phyloP scores from a whole-genome alignment of 2,888 invertebrate genomes.

The Drosophila rubida region DNA sequence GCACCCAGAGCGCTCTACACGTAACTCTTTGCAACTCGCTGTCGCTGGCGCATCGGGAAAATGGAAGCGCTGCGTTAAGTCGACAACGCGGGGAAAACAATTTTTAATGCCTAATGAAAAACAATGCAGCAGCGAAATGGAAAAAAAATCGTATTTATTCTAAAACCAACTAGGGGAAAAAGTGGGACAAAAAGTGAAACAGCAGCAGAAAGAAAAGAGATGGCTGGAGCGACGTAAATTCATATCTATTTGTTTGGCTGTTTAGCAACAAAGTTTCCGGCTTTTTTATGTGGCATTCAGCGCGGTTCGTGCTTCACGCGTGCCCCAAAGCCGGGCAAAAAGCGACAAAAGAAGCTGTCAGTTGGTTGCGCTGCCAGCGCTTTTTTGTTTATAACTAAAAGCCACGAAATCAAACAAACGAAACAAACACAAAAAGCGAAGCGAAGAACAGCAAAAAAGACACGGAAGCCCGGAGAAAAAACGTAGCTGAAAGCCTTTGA shows the following conservation, averaged over 20 bases:
- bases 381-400: conserved; percentile 47
- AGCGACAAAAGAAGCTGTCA: conserved; percentile 73
- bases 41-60: conserved; percentile 21
- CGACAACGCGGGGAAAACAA: conserved; percentile 69
- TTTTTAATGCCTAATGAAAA: conserved; percentile 73
- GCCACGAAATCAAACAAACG: conserved; percentile 22
- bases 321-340: conserved; percentile 43
- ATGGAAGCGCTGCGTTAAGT: conserved; percentile 58
- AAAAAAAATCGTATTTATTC: conserved; percentile 23
- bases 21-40: conserved; percentile 11
- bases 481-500: conserved; percentile 48
- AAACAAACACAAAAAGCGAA: neutral
- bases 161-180: conserved; percentile 25
- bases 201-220: neutral
- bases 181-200: conserved; percentile 41
- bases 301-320: conserved; percentile 42
- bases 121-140: conserved; percentile 53
- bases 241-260: conserved; percentile 72
- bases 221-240: conserved; percentile 37
- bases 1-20: conserved; percentile 41
- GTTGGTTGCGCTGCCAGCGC: conserved; percentile 36
- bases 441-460: too few species aligned
- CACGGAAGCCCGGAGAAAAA: neutral
- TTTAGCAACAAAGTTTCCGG: conserved; percentile 71
- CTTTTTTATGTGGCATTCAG: conserved; percentile 48